Evolutionary conservation across 2,113 vertebrate species (phyloP), one percentile per base, ranked within the genome.

Genomic region (Anthoscopus minutus): DNA sequence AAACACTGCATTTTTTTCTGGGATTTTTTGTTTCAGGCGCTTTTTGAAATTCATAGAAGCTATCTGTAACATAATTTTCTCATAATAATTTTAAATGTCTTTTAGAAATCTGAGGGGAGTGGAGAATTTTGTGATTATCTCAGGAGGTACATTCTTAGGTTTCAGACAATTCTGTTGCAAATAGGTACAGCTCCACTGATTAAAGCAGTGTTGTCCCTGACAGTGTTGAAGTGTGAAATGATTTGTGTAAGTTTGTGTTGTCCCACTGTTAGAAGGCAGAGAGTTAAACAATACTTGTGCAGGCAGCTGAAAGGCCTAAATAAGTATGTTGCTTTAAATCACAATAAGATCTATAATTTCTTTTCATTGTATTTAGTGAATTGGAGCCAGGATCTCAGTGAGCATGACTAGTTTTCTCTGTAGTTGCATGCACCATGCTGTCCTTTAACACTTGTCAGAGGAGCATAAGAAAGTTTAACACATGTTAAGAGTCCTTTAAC

Each of bases 351-450:
- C 10, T 11, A 27, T 73, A 2, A 58, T 86, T 65, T 73, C 24
- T 94, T 88, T 95, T 72, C 37, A 44, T 38, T 88, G 20, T 65
- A 54, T 86, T 86, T 81, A 56, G 33, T 71, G 44, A 86, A 73
- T 47, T 65, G n/a, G 27, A 82, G 8, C 37, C 56, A 31, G 24
- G 10, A 21, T 45, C 7, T 85, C 23, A 3, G 31, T 40, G 61
- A 70, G 16, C 23, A 67, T 42, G 15, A 56, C 25, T 74, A 9
- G 17, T 72, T 83, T 92, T 38, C 15, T 77, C 35, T 86, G 15
- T 65, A 40, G 76, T 10, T 33, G 11, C 42, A 76, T 4, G 1
- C 3, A 3, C 23, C 1, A 0, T 38, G 25, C 54, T 5, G 4
- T 53, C 40, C 33, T 38, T 37, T 57, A 60, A 78, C 53, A 50